These are phyloP conservation scores for Troglohyphantes excavatus DNA, from an alignment of 2,888 invertebrate species.

Conservation along the genomic window DNA sequence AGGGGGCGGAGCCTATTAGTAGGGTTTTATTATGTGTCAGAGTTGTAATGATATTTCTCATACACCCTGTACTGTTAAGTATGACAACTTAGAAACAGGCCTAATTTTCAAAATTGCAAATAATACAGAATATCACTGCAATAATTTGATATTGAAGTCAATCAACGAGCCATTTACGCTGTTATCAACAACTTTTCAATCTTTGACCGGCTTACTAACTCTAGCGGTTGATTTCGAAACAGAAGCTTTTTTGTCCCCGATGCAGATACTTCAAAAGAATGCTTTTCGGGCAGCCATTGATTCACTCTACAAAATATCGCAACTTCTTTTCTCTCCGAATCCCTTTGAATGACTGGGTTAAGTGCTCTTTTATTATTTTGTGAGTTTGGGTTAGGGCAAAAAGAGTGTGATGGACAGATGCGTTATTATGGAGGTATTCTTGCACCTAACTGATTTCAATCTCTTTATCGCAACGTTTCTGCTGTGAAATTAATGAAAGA, in stretches of 20 bases:
- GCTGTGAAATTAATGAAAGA: too few relatives aligned
- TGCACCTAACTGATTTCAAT: neutral
- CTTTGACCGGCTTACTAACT: conserved; percentile 15
- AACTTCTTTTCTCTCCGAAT: neutral
- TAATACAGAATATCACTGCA: neutral
- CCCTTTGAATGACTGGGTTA: conserved; percentile 34
- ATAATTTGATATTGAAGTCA: conserved; percentile 3
- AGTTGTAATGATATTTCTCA: too few relatives aligned
- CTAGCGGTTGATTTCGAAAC: neutral
- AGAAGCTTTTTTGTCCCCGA: neutral
- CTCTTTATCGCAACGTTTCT: neutral
- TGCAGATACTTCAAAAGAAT: neutral
- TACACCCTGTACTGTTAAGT: too few relatives aligned
- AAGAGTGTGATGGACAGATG: conserved; percentile 17
- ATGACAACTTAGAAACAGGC: too few relatives aligned
- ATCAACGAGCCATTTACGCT: neutral
- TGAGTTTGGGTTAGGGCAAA: conserved; percentile 7
- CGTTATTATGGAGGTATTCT: neutral
- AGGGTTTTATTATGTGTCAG: too few relatives aligned
- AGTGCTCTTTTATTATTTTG: conserved; percentile 1
- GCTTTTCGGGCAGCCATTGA: neutral
- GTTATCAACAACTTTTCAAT: neutral
- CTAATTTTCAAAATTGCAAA: too few relatives aligned
- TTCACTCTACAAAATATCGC: neutral
- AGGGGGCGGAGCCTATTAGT: too few relatives aligned